phyloP scores from a whole-genome alignment of 2,797 vertebrate species.

The Eospalax fontanierii region DNA sequence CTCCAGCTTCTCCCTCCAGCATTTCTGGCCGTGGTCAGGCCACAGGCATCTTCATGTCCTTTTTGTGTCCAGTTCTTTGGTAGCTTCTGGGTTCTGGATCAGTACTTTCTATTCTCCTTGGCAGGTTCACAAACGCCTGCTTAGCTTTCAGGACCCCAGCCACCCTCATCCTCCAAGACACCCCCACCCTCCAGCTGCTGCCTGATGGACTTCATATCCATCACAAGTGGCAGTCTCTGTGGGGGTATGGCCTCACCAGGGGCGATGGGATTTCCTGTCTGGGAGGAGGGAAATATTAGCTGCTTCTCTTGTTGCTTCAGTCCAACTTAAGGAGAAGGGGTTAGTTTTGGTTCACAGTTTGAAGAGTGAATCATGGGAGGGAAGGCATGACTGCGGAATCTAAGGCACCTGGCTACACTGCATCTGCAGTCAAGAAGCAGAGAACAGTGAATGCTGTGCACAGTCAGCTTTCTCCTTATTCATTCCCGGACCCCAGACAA shows the following conservation, averaged over 20 bases:
- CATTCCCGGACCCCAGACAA: not conserved
- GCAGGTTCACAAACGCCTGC: not conserved
- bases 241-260: not conserved
- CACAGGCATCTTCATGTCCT: rapidly evolving
- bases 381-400: not conserved
- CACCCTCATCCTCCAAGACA: not conserved
- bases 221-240: not conserved
- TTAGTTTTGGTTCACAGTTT: not conserved
- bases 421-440: not conserved
- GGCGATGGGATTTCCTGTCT: not conserved
- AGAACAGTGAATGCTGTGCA: too few species aligned
- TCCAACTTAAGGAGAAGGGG: not conserved
- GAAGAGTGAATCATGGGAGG: not conserved
- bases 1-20: not conserved
- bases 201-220: not conserved
- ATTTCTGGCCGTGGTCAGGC: not conserved
- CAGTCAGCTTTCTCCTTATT: too few species aligned
- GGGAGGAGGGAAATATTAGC: not conserved
- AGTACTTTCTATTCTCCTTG: not conserved
- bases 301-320: not conserved
- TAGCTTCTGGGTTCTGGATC: not conserved
- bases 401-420: not conserved
- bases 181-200: not conserved
- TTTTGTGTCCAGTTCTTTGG: too few species aligned
- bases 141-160: not conserved